These are phyloP conservation scores for Oophaga pumilio DNA, from an alignment of 2,113 vertebrate species.

Conservation along the genomic window DNA sequence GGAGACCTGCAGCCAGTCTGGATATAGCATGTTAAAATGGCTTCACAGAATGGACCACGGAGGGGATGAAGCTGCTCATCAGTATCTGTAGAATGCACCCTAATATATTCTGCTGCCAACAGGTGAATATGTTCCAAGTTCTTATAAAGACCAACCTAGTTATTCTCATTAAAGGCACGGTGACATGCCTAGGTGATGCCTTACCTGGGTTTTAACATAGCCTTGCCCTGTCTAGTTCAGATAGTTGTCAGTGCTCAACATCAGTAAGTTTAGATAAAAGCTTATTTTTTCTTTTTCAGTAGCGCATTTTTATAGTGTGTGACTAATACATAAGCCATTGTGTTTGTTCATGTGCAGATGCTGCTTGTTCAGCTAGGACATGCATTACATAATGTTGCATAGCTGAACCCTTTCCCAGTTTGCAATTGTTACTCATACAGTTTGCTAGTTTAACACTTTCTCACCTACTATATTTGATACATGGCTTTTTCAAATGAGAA, in stretches of 20 bases:
- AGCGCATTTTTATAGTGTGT: not conserved
- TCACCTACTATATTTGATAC: not conserved
- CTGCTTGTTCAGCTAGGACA: not conserved
- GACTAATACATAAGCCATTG: not conserved
- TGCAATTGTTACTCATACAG: not conserved
- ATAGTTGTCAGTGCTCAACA: not conserved
- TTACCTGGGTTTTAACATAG: not conserved
- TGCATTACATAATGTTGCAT: slow-evolving; percentile 23
- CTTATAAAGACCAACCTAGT: not conserved
- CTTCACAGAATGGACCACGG: too few relatives aligned
- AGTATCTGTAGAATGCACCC: not conserved
- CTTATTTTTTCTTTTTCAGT: not conserved
- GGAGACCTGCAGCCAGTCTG: too few relatives aligned
- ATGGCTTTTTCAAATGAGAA: not conserved
- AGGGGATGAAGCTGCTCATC: too few relatives aligned
- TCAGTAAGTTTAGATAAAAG: not conserved
- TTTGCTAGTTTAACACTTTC: not conserved
- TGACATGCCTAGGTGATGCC: not conserved
- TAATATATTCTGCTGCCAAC: not conserved
- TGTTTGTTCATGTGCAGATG: slow-evolving; percentile 6
- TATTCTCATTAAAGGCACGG: not conserved
- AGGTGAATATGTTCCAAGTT: not conserved
- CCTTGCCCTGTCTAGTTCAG: not conserved
- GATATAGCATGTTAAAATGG: too few relatives aligned
- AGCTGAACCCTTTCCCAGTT: slow-evolving; percentile 5